A percentile compares a stretch with the other conserved stretches of the same genome.
These are phyloP conservation scores for Drosophila yooni DNA, from an alignment of 2,888 invertebrate species.

Conservation along the genomic window DNA sequence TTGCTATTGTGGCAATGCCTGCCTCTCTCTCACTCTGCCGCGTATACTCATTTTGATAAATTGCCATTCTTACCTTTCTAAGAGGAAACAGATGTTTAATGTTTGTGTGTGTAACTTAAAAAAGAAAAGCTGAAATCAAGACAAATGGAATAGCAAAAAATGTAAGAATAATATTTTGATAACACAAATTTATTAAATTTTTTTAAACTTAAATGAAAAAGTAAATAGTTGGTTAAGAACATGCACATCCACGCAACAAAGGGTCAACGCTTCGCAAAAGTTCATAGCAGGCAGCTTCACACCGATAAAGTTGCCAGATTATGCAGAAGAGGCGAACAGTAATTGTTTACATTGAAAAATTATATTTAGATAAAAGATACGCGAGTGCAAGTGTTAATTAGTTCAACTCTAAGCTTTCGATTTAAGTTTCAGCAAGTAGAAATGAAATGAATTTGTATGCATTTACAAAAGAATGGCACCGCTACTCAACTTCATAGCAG, in stretches of 20 bases:
- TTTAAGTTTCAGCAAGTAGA: not conserved
- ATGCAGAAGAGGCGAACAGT: not conserved
- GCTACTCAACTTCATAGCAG: not conserved
- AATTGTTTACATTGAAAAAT: too few relatives aligned
- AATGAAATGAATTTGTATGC: not conserved
- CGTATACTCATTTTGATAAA: constrained; percentile 74
- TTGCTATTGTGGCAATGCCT: constrained; percentile 44
- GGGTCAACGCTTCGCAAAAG: too few relatives aligned
- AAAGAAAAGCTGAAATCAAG: constrained; percentile 71
- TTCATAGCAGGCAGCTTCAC: not conserved
- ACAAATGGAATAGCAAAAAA: constrained; percentile 70
- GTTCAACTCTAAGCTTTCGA: not conserved
- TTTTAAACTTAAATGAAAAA: not conserved
- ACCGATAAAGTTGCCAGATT: not conserved
- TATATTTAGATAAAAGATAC: not conserved
- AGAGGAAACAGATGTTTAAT: constrained; percentile 51
- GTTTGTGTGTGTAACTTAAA: constrained; percentile 44
- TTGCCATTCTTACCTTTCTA: constrained; percentile 78
- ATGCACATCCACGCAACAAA: not conserved
- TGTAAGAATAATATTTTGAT: constrained; percentile 45
- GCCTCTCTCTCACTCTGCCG: not conserved
- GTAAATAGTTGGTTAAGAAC: not conserved
- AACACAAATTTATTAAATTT: not conserved
- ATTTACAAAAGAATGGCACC: not conserved
- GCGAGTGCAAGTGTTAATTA: not conserved